phyloP scores from a whole-genome alignment of 1,140 invertebrate species.

The Homarus americanus region DNA sequence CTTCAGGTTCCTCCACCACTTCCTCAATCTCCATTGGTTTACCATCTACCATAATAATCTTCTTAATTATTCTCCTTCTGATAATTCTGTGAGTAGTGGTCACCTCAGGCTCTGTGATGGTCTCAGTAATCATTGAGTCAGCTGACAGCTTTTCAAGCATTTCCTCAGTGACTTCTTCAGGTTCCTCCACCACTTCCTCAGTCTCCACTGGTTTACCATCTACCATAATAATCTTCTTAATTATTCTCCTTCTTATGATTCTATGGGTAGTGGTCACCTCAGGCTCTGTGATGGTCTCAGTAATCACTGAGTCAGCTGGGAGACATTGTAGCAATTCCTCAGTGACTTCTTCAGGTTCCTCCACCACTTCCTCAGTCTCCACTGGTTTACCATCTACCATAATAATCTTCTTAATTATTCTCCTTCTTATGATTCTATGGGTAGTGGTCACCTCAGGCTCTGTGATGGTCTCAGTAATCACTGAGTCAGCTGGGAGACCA shows the following conservation, averaged over 20 bases:
- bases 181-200: slow-evolving; percentile 2
- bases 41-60: slow-evolving; percentile 16
- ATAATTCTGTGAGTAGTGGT: slow-evolving; percentile 15
- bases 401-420: no score
- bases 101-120: neutral
- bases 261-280: neutral
- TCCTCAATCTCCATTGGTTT: slow-evolving; percentile 23
- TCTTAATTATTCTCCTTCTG: slow-evolving; percentile 13
- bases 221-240: slow-evolving; percentile 22
- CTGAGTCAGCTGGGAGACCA: neutral
- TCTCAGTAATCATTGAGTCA: slow-evolving; percentile 10
- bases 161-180: slow-evolving; percentile 21
- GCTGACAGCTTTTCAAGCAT: neutral
- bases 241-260: slow-evolving; percentile 17
- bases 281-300: slow-evolving; percentile 9
- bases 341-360: neutral
- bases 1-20: slow-evolving; percentile 13
- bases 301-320: neutral
- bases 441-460: neutral
- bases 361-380: no score
- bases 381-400: no score
- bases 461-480: slow-evolving; percentile 7
- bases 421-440: no score
- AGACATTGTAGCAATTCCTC: neutral
- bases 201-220: slow-evolving; percentile 32